Evolutionary conservation across 2,888 invertebrate genomes (phyloP).

Genomic region (Drosophila suboccidentalis): DNA sequence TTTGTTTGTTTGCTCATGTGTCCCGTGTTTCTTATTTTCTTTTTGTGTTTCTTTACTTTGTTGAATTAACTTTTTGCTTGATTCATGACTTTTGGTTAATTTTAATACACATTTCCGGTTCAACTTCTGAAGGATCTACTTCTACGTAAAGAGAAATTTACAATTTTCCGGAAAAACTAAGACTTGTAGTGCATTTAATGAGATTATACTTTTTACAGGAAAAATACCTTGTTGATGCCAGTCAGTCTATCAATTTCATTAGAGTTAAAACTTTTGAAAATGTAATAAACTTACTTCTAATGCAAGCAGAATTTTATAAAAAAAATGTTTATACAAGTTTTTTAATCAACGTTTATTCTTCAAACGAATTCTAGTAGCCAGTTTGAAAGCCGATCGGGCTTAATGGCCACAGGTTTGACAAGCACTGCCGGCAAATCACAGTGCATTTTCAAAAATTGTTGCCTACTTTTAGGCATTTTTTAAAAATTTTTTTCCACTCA

Average conservation of each 20-base stretch:
- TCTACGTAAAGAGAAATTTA: slow-evolving; percentile 21
- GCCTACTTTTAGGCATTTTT: slow-evolving; percentile 28
- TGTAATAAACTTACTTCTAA: too few species aligned
- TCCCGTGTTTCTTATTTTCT: slow-evolving; percentile 34
- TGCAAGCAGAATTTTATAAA: too few species aligned
- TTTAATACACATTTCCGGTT: slow-evolving; percentile 69
- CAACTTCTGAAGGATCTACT: slow-evolving; percentile 4
- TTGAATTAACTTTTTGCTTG: slow-evolving; percentile 83
- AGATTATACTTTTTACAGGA: slow-evolving; percentile 19
- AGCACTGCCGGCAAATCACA: neutral
- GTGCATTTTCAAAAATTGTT: neutral
- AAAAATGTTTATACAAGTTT: too few species aligned
- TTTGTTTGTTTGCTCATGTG: slow-evolving; percentile 57
- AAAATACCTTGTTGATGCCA: slow-evolving; percentile 14
- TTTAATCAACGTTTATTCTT: too few species aligned
- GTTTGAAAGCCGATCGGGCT: neutral
- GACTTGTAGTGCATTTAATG: slow-evolving; percentile 27
- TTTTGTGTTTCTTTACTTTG: slow-evolving; percentile 40
- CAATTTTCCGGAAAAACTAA: slow-evolving; percentile 7
- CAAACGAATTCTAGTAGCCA: too few species aligned
- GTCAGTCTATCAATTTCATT: slow-evolving; percentile 23
- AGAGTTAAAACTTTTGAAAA: neutral
- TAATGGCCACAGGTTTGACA: slow-evolving; percentile 5
- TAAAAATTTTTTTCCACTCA: too few species aligned
- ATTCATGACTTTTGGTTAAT: slow-evolving; percentile 82